Base-by-base conservation (phyloP, 2,888 invertebrate genomes). In the Morpho deidamia region DNA sequence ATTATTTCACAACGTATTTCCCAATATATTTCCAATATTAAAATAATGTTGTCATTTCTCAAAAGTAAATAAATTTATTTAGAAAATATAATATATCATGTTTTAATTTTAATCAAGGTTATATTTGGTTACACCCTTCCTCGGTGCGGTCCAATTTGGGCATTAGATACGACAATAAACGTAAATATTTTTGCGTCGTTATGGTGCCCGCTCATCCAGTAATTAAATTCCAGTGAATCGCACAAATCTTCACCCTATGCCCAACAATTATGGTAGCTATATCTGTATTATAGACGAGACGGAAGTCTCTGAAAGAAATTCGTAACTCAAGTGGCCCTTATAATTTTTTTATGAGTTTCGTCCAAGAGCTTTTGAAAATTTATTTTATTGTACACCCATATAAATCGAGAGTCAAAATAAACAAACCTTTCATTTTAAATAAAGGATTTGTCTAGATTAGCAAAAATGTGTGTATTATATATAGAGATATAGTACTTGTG, bases 161-260 rank as follows among this genome's bases (percentile, higher is more conserved):
- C 78, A 80, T 85, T 82, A 80, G 77, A 69, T 42, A 49, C 78
- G 67, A 82, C 87, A 82, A 83, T 88, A 87, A 86, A 83, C 87
- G 85, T 87, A 87, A 88, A 88, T 88, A 89, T 89, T 87, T 89
- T 88, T 85, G 83, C 83, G 75, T 76, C 82, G 83, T 84, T 84
- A 79, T 76, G 75, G 77, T 76, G 71, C 73, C 78, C 75, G 76
- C 73, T 76, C 68, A 68, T 74, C 75, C 73, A 76, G 81, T 88
- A 88, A 88, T 89, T 88, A 88, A 88, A 88, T 89, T 88, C 88
- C 87, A 74, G 76, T 80, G 81, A 81, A 81, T 81, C 85, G 77
- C 83, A 89, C 88, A 86, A 88, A 88, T 88, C 65, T 65, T 65
- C 65, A 43, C 60, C 62, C 62, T 47, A 52, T 62, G 58, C 45